These are phyloP conservation scores for Diloba caeruleocephala DNA, from an alignment of 2,888 invertebrate species.

Conservation along the genomic window DNA sequence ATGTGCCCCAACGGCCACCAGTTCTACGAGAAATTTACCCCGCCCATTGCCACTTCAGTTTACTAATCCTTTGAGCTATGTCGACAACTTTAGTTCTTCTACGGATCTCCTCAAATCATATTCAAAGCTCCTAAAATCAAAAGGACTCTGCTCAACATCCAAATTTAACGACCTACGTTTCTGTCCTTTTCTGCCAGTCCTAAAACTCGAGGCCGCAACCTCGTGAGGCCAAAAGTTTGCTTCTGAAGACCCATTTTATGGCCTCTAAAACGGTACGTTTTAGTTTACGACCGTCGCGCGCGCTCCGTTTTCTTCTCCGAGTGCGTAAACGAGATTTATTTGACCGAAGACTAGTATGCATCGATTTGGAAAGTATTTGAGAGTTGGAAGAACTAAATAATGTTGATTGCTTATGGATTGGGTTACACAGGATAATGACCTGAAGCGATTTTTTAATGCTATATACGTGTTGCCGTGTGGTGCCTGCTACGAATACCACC, in stretches of 20 bases:
- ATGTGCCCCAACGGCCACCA: too few species aligned
- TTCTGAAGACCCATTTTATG: slow-evolving; percentile 30
- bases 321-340: slow-evolving; percentile 25
- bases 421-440: too few species aligned
- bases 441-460: too few species aligned
- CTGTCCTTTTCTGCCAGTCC: neutral
- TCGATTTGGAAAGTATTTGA: neutral
- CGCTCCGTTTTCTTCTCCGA: neutral
- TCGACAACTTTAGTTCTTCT: too few species aligned
- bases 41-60: too few species aligned
- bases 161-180: slow-evolving; percentile 5
- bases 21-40: too few species aligned
- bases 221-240: slow-evolving; percentile 4
- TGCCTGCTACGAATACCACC: too few species aligned
- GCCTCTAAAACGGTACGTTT: slow-evolving; percentile 8
- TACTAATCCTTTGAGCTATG: too few species aligned
- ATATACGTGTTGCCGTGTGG: too few species aligned
- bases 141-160: slow-evolving; percentile 12
- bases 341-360: neutral
- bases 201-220: neutral
- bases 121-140: slow-evolving; percentile 1
- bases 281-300: slow-evolving; percentile 32
- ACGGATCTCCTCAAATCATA: too few species aligned
- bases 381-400: too few species aligned
- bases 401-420: too few species aligned